These are phyloP conservation scores for Lepisosteus osseus DNA, from an alignment of 2,113 vertebrate genomes.

Conservation along the genomic window DNA sequence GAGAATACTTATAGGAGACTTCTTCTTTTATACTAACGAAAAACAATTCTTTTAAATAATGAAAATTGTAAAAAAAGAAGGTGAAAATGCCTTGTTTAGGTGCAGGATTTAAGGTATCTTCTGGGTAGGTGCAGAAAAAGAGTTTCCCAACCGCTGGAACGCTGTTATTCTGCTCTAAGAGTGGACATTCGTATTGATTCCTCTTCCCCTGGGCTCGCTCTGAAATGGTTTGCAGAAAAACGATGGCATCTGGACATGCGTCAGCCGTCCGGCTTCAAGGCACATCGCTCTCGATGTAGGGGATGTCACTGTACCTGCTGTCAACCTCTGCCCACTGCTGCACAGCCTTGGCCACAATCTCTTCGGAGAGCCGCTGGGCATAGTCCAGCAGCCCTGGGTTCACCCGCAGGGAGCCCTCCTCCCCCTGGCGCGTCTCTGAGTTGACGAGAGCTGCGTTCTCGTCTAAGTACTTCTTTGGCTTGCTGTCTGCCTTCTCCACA, in stretches of 20 bases:
- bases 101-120: not conserved
- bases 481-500: slow-evolving; percentile 26
- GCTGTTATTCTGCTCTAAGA: not conserved
- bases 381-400: slow-evolving; percentile 71
- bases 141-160: not conserved
- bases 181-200: not conserved
- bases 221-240: not conserved
- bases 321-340: slow-evolving; percentile 85
- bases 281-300: slow-evolving; percentile 89
- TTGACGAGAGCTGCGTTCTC: slow-evolving; percentile 51
- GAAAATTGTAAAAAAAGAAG: not conserved
- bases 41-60: too few species aligned
- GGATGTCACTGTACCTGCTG: slow-evolving; percentile 86
- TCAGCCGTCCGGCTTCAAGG: slow-evolving; percentile 50
- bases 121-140: not conserved
- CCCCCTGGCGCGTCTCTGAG: slow-evolving; percentile 37
- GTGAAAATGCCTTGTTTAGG: too few species aligned
- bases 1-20: too few species aligned
- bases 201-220: not conserved
- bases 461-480: not conserved
- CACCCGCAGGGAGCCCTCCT: slow-evolving; percentile 34
- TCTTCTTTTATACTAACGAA: too few species aligned
- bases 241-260: not conserved
- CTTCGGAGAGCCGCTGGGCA: slow-evolving; percentile 79
- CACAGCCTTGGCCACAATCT: slow-evolving; percentile 83